Evolutionary conservation across 2,888 invertebrate species (phyloP).

Genomic region (Melipona bicolor): DNA sequence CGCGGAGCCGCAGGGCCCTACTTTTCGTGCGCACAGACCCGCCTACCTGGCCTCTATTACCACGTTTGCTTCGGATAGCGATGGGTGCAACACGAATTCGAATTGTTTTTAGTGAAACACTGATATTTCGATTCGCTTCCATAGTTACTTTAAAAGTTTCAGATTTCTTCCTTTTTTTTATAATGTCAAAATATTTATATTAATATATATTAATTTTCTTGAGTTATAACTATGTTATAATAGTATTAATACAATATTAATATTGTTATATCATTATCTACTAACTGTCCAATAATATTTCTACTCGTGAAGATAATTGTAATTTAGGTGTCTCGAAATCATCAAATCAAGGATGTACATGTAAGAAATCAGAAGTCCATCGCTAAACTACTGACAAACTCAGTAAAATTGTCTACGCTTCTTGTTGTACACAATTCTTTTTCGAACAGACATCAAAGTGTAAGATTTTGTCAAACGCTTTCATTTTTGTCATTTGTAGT

Average conservation of each 20-base stretch:
- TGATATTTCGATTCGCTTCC: neutral
- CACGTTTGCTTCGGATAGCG: conserved; percentile 40
- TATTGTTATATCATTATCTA: neutral
- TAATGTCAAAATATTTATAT: too few relatives aligned
- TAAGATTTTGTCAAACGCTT: too few relatives aligned
- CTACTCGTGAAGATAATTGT: neutral
- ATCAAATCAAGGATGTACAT: neutral
- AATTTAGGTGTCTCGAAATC: too few relatives aligned
- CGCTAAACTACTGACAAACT: conserved; percentile 60
- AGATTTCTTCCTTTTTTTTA: too few relatives aligned
- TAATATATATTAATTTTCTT: neutral
- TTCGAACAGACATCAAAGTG: neutral
- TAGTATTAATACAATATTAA: neutral
- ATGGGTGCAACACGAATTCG: conserved; percentile 45
- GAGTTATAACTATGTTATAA: neutral
- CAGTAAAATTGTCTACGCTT: conserved; percentile 32
- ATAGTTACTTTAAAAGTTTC: neutral
- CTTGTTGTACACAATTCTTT: neutral
- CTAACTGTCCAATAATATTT: neutral
- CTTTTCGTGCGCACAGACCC: conserved; percentile 71
- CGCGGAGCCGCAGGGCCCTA: conserved; percentile 69
- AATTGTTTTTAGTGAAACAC: conserved; percentile 9
- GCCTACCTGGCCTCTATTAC: conserved; percentile 74
- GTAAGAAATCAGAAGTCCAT: neutral
- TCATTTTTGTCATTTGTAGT: too few relatives aligned